Evolutionary conservation across 2,888 invertebrate genomes (phyloP), one percentile per base, ranked within the genome.

Genomic region (Parnassius orleans): DNA sequence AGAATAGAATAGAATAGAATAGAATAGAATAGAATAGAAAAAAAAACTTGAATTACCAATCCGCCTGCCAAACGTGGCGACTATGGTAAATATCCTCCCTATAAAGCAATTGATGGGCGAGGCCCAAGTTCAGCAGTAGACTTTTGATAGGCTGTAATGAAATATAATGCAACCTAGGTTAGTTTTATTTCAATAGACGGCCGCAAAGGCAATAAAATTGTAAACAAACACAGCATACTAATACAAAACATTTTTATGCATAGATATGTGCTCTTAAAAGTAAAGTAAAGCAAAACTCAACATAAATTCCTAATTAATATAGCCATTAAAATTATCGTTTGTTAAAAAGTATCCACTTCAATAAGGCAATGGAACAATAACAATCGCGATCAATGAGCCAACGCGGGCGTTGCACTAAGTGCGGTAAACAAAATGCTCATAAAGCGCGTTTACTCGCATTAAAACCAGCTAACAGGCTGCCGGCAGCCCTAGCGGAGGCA

Each of bases 401-500:
- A 59, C 53, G 53, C 33, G n/a, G 9, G n/a, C 41, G 19, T 44
- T 58, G 54, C 54, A 33, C 53, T n/a, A 41, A 48, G 14, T 41
- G 63, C 56, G 59, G 56, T 56, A 42, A 59, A 63, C 48, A 60
- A 60, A 60, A 72, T 66, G 68, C 66, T 67, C 72, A 73, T 75
- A 76, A 78, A 79, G 79, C 63, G 53, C 65, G 68, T 68, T 70
- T 69, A 67, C 66, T 66, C 47, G 54, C 47, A 53, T 71, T 62
- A 66, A 66, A 62, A 58, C 43, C 50, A 54, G 3, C 53, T 57
- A 68, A 66, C 68, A 67, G 65, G 68, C 69, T 67, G 71, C 79
- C 66, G 87, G 67, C 90, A 91, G 76, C 91, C 91, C 91, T 91
- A 87, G 78, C 74, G 65, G 68, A 84, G 87, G 90, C 90, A 90